Conservation (phyloP, 2,113 vertebrate species). For the Acinonyx jubatus region DNA sequence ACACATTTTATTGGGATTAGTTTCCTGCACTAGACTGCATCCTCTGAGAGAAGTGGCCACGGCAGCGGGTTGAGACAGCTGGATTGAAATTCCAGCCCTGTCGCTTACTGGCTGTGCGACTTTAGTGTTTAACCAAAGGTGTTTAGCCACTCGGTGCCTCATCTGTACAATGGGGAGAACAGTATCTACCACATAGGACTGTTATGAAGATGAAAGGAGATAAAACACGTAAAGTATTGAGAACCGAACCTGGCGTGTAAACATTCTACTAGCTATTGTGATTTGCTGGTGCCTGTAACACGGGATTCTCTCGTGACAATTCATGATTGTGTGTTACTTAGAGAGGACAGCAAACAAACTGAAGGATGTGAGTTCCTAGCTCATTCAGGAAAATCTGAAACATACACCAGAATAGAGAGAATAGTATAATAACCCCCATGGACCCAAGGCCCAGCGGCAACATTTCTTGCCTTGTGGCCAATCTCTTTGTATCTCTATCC, state of each 20-base stretch:
- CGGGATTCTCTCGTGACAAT: neutral
- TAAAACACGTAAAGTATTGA: neutral
- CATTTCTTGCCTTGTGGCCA: neutral
- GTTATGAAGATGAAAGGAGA: neutral
- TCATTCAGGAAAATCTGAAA: neutral
- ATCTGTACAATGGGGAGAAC: neutral
- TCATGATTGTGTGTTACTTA: neutral
- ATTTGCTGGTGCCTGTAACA: neutral
- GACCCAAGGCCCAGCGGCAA: neutral
- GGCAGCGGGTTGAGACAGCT: neutral
- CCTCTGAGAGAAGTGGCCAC: neutral
- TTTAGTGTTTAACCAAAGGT: neutral
- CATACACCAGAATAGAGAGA: neutral
- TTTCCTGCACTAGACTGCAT: neutral
- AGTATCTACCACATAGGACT: neutral
- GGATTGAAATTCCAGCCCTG: neutral
- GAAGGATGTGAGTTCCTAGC: neutral
- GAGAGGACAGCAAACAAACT: neutral
- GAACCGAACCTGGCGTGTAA: too few species aligned
- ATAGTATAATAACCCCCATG: neutral
- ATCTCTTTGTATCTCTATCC: neutral
- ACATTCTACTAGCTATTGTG: neutral
- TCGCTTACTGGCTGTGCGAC: neutral
- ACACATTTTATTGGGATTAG: too few species aligned
- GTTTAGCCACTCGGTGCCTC: neutral